phyloP scores from a whole-genome alignment of 2,888 invertebrate species.

The Synergus japonicus region DNA sequence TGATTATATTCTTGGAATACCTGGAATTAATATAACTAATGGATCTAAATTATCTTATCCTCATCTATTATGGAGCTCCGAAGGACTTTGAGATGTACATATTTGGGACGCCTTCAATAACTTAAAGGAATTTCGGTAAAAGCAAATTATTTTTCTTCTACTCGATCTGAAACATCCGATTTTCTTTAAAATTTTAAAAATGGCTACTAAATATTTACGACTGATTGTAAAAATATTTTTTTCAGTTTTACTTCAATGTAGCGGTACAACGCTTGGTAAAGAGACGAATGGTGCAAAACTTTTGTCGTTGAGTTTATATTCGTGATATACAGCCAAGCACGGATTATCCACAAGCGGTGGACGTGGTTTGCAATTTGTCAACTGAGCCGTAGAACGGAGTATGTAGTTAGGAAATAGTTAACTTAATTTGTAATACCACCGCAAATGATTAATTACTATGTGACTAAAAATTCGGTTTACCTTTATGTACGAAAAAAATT shows the following conservation, averaged over 20 bases:
- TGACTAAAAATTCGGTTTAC: neutral
- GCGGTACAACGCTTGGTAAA: neutral
- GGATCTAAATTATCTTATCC: too few relatives aligned
- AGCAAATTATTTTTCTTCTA: too few relatives aligned
- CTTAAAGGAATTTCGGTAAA: too few relatives aligned
- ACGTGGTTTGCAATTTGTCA: conserved; percentile 50
- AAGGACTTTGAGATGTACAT: too few relatives aligned
- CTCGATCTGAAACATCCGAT: too few relatives aligned
- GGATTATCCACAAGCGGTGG: conserved; percentile 42
- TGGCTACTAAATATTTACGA: neutral
- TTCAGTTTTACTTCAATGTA: neutral
- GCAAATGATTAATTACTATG: neutral
- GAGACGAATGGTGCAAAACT: neutral
- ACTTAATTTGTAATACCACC: neutral
- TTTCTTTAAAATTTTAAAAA: neutral
- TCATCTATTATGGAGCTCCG: too few relatives aligned
- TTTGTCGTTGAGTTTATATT: neutral
- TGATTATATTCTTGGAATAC: too few relatives aligned
- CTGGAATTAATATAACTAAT: too few relatives aligned
- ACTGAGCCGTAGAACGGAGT: conserved; percentile 16
- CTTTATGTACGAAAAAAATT: neutral
- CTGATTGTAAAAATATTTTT: neutral
- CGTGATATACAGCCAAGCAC: neutral
- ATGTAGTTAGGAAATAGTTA: conserved; percentile 2
- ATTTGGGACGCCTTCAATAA: too few relatives aligned